phyloP scores from a whole-genome alignment of 2,888 invertebrate genomes.

The Helicoverpa assulta region DNA sequence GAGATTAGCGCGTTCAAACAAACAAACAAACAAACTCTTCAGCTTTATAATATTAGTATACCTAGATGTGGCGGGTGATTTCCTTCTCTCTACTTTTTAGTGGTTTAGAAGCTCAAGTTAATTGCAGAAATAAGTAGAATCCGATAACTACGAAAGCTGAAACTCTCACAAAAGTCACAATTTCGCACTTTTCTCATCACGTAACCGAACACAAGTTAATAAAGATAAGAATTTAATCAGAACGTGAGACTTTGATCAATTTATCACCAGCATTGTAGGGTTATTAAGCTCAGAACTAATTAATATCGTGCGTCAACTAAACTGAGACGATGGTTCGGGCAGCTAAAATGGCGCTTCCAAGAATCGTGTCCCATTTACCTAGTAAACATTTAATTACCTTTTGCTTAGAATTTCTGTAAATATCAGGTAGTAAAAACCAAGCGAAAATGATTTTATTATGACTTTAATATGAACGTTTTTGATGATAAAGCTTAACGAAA shows the following conservation, averaged over 20 bases:
- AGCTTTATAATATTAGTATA: too few species aligned
- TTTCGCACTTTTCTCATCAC: too few species aligned
- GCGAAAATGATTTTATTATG: neutral
- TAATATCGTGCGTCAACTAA: constrained; percentile 67
- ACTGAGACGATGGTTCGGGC: constrained; percentile 44
- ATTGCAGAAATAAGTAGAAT: too few species aligned
- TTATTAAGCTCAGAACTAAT: constrained; percentile 68
- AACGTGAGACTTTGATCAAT: constrained; percentile 58
- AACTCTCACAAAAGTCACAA: too few species aligned
- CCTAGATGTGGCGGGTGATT: too few species aligned
- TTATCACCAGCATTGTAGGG: constrained; percentile 66
- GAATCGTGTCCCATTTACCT: neutral
- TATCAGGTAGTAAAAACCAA: neutral
- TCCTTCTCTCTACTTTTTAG: too few species aligned
- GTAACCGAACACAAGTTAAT: constrained; percentile 9
- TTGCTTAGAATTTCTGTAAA: neutral
- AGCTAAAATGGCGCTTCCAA: constrained; percentile 62
- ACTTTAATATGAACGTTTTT: neutral
- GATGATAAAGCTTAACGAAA: neutral
- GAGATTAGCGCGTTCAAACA: too few species aligned
- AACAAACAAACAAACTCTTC: too few species aligned
- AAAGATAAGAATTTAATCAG: constrained; percentile 60
- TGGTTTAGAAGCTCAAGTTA: too few species aligned
- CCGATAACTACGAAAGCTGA: too few species aligned
- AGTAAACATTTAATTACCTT: neutral